These are phyloP conservation scores for Chrysotoxum bicinctum DNA, from an alignment of 2,888 invertebrate species.

Conservation along the genomic window DNA sequence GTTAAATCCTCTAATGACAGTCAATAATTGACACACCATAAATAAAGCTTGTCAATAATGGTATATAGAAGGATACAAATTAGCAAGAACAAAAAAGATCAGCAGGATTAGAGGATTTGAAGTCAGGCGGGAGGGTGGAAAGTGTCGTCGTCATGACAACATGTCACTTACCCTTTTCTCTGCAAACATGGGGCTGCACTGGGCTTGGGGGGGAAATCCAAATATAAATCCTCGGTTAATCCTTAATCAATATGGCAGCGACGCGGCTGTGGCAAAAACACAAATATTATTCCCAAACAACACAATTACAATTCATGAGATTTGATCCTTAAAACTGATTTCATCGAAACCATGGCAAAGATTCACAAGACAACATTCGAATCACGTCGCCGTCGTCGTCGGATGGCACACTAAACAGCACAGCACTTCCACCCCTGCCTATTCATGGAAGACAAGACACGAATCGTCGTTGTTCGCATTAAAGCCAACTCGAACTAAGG, in stretches of 20 bases:
- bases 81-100: slow-evolving; percentile 28
- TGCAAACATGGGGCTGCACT: neutral
- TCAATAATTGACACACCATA: slow-evolving; percentile 38
- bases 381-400: slow-evolving; percentile 40
- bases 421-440: slow-evolving; percentile 7
- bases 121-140: neutral
- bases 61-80: slow-evolving; percentile 10
- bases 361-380: slow-evolving; percentile 44
- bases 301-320: slow-evolving; percentile 52
- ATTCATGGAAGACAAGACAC: slow-evolving; percentile 10
- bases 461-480: slow-evolving; percentile 30
- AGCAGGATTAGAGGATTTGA: slow-evolving; percentile 5
- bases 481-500: neutral
- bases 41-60: slow-evolving; percentile 25
- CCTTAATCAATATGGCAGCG: slow-evolving; percentile 33
- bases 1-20: slow-evolving; percentile 44
- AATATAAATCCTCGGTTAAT: slow-evolving; percentile 52
- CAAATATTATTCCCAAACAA: neutral
- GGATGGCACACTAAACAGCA: slow-evolving; percentile 44
- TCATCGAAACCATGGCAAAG: slow-evolving; percentile 16
- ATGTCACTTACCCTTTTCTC: slow-evolving; percentile 42
- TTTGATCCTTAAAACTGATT: slow-evolving; percentile 50
- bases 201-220: slow-evolving; percentile 21
- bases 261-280: neutral
- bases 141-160: neutral